Evolutionary conservation across 2,888 invertebrate species (phyloP).

Genomic region (Drosophila lutescens): DNA sequence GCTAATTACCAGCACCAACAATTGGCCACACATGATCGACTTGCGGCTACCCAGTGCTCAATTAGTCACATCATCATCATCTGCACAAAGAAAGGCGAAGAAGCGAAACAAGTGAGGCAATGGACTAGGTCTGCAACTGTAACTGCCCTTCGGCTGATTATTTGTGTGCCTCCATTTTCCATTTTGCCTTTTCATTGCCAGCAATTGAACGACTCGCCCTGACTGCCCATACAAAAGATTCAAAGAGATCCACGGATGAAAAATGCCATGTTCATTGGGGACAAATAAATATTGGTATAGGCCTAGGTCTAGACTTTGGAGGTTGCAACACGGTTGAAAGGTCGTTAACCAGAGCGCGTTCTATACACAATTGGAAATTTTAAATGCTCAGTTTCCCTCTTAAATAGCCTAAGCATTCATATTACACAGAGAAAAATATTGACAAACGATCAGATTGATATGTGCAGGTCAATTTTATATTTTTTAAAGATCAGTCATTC

Average conservation of each 20-base stretch:
- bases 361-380: neutral
- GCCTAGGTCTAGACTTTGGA: slow-evolving; percentile 22
- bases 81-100: slow-evolving; percentile 59
- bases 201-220: slow-evolving; percentile 54
- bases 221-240: slow-evolving; percentile 26
- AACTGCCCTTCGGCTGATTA: slow-evolving; percentile 19
- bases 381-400: neutral
- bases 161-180: slow-evolving; percentile 39
- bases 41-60: slow-evolving; percentile 58
- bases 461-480: too few relatives aligned
- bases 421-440: too few relatives aligned
- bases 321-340: slow-evolving; percentile 33
- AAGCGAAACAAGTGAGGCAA: slow-evolving; percentile 62
- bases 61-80: slow-evolving; percentile 49
- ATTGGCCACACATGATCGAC: slow-evolving; percentile 61
- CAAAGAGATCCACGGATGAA: slow-evolving; percentile 22
- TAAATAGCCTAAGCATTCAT: too few relatives aligned
- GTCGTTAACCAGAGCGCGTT: slow-evolving; percentile 20
- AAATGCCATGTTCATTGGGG: slow-evolving; percentile 36
- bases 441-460: too few relatives aligned
- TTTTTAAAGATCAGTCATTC: too few relatives aligned
- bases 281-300: slow-evolving; percentile 40
- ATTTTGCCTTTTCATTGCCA: slow-evolving; percentile 72
- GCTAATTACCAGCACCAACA: slow-evolving; percentile 68
- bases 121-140: slow-evolving; percentile 16